Evolutionary conservation across 2,888 invertebrate genomes (phyloP).

Genomic region (Eupithecia centaureata): DNA sequence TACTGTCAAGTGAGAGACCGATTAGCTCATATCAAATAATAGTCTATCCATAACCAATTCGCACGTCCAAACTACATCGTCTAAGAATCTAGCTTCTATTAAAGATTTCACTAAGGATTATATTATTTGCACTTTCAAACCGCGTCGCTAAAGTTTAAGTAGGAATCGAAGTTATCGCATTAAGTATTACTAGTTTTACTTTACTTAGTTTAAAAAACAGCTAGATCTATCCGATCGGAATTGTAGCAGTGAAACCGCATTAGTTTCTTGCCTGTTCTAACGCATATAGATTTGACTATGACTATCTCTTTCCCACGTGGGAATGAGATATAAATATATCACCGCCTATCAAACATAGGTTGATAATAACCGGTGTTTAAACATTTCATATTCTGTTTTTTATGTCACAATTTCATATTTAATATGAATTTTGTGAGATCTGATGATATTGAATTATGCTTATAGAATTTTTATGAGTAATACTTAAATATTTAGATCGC

Average conservation of each 20-base stretch:
- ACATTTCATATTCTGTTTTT: no score
- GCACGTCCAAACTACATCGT: neutral
- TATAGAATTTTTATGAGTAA: neutral
- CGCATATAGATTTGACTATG: constrained; percentile 4
- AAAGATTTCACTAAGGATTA: constrained; percentile 13
- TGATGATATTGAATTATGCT: no score
- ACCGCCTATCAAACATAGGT: no score
- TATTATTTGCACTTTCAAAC: constrained; percentile 30
- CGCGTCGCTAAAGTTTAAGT: constrained; percentile 1
- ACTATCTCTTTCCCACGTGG: no score
- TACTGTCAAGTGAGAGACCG: neutral
- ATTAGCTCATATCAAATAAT: neutral
- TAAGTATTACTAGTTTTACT: constrained; percentile 6
- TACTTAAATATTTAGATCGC: constrained; percentile 8
- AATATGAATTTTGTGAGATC: no score
- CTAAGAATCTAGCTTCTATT: constrained; percentile 27
- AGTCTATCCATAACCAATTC: neutral
- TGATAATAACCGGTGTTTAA: no score
- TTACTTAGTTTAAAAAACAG: no score
- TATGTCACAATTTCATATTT: no score
- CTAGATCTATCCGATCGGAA: no score
- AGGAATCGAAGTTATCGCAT: constrained; percentile 7
- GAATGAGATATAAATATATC: no score
- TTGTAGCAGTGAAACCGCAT: no score
- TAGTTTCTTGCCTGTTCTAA: no score